Conservation (phyloP, 2,888 invertebrate genomes). For the Lutraria lutraria region DNA sequence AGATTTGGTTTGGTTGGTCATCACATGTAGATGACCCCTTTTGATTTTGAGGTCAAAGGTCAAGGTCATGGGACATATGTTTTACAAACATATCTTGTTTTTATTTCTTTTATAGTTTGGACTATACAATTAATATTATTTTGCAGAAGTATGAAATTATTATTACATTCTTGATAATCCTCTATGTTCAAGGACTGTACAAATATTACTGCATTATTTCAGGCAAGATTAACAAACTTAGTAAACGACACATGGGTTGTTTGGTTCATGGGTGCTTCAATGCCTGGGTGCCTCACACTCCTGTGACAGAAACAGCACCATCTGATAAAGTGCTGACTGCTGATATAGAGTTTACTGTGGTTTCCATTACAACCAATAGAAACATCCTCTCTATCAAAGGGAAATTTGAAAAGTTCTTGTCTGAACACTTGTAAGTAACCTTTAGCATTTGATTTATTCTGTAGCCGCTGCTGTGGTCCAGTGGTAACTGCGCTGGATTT, state of each 20-base stretch:
- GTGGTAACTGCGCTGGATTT: too few species aligned
- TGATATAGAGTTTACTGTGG: slow-evolving; percentile 89
- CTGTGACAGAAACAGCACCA: slow-evolving; percentile 86
- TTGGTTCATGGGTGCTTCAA: slow-evolving; percentile 91
- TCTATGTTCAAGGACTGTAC: neutral
- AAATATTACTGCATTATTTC: slow-evolving; percentile 83
- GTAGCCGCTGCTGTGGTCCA: too few species aligned
- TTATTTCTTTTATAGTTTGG: neutral
- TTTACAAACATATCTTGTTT: too few species aligned
- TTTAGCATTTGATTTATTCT: too few species aligned
- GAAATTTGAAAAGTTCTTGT: slow-evolving; percentile 43
- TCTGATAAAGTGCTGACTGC: slow-evolving; percentile 88
- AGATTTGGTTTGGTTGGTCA: too few species aligned
- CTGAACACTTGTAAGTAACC: slow-evolving; percentile 16
- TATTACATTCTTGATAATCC: neutral
- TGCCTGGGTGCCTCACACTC: slow-evolving; percentile 90
- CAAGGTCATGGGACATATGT: too few species aligned
- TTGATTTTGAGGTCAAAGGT: too few species aligned
- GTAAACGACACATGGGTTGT: slow-evolving; percentile 90
- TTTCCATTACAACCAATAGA: slow-evolving; percentile 87
- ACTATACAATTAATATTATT: neutral
- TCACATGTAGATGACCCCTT: too few species aligned
- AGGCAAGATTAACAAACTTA: slow-evolving; percentile 91
- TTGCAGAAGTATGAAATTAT: too few species aligned
- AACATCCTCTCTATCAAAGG: slow-evolving; percentile 76